phyloP scores from a whole-genome alignment of 1,140 invertebrate species.

The Temnothorax nylanderi region DNA sequence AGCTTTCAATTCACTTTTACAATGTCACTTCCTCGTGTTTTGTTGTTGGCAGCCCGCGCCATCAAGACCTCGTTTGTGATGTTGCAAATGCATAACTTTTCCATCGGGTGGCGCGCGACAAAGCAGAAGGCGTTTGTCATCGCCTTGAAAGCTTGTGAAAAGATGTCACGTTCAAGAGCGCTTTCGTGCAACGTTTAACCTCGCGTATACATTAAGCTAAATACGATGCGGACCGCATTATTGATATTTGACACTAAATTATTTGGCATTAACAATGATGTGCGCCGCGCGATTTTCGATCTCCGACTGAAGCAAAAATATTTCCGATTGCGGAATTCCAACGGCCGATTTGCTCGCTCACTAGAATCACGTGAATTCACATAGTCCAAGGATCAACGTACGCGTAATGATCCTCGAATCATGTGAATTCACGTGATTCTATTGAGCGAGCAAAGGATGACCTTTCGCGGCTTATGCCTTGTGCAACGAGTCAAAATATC shows the following conservation, averaged over 20 bases:
- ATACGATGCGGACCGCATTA: slow-evolving; percentile 32
- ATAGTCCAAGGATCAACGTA: no score
- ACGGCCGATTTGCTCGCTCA: no score
- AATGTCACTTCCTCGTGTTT: slow-evolving; percentile 33
- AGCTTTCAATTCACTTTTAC: slow-evolving; percentile 47
- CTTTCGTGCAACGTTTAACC: slow-evolving; percentile 2
- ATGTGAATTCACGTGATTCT: no score
- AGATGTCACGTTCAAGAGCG: slow-evolving; percentile 47
- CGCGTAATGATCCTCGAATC: no score
- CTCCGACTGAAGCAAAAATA: no score
- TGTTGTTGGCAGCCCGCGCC: slow-evolving; percentile 4
- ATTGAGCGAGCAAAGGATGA: no score
- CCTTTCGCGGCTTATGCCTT: no score
- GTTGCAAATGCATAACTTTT: slow-evolving; percentile 44
- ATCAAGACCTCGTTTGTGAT: slow-evolving; percentile 54
- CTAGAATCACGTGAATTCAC: no score
- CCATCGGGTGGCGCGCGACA: slow-evolving; percentile 33
- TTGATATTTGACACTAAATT: slow-evolving; percentile 21
- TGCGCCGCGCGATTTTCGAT: not conserved
- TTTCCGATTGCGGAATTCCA: no score
- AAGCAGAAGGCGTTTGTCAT: slow-evolving; percentile 47
- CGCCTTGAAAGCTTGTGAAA: slow-evolving; percentile 28
- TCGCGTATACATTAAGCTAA: slow-evolving; percentile 16
- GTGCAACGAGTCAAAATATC: no score
- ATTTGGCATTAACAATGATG: not conserved